These are phyloP conservation scores for Bos indicus DNA, from an alignment of 2,113 vertebrate species.

Conservation along the genomic window DNA sequence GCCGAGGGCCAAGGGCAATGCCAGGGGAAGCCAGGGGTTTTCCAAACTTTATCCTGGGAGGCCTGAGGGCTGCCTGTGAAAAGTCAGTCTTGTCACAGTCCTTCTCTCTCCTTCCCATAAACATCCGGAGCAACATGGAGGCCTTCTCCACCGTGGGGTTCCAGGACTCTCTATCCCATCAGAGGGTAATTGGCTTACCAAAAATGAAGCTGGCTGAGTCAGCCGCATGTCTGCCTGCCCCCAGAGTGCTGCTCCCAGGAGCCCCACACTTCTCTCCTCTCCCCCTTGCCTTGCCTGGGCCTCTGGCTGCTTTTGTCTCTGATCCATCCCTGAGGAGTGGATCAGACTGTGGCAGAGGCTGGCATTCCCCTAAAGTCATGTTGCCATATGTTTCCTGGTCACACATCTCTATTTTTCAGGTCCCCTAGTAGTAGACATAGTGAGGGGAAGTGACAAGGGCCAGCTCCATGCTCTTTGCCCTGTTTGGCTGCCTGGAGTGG, in stretches of 20 bases:
- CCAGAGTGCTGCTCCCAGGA: background rate
- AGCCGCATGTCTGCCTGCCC: background rate
- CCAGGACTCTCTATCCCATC: background rate
- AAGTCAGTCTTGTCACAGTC: background rate
- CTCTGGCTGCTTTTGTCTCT: background rate
- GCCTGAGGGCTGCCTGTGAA: background rate
- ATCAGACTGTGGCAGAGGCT: background rate
- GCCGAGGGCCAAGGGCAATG: background rate
- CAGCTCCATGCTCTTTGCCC: background rate
- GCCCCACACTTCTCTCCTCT: background rate
- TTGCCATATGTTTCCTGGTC: background rate
- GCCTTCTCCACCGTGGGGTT: background rate
- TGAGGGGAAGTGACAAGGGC: background rate
- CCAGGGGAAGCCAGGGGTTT: slow-evolving; percentile 10
- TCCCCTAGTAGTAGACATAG: background rate
- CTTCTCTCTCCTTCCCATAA: background rate
- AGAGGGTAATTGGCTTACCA: background rate
- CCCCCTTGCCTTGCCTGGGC: background rate
- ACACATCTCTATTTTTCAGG: background rate
- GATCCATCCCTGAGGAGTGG: background rate
- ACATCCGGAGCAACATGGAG: background rate
- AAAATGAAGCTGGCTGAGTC: background rate
- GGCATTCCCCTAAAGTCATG: background rate
- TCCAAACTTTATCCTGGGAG: background rate
- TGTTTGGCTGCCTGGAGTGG: background rate